Base-by-base conservation (phyloP, 2,888 invertebrate species). In the Teleiodes luculella region DNA sequence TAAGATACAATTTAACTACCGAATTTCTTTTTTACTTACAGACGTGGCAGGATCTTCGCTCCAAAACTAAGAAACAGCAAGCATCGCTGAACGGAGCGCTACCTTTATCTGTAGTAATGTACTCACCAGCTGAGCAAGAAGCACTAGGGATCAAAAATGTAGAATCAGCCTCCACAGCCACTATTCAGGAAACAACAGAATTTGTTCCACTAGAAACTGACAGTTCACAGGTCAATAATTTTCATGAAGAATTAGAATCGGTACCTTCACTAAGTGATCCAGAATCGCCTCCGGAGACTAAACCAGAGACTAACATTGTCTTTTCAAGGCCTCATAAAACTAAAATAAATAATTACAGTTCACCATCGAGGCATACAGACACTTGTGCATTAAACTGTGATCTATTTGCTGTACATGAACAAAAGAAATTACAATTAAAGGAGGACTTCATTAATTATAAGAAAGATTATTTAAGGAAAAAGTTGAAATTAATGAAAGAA, bases 1-100 rank as follows among this genome's bases (percentile, higher is more conserved):
- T 13, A 53, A n/a, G n/a, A n/a, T n/a, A n/a, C n/a, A n/a, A n/a
- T n/a, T n/a, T n/a, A n/a, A 24, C 3, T 24, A 4, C 24, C 24
- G 3, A 24, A 14, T 13, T 36, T 36, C 6, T 10, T 35, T n/a
- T 36, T 36, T 36, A 13, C 13, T 78, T 80, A 55, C 76, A 88
- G 88, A 85, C 86, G 49, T 88, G 87, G 86, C 87, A 87, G 66
- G 88, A 88, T 64, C 68, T 87, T 30, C 74, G 76, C 33, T 79
- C 78, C 1, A 84, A 86, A 61, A 72, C 75, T 1, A 87, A 84
- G 52, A 83, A 79, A 57, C 69, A 70, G 66, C 66, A 13, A 74
- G 76, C 52, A 77, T 76, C 31, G 75, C 76, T 30, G 48, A 75
- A 76, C 52, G 78, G 76, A 33, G 75, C 76, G 20, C 50, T 78